Evolutionary conservation across 2,113 vertebrate genomes (phyloP).

Genomic region (Echinops telfairi): DNA sequence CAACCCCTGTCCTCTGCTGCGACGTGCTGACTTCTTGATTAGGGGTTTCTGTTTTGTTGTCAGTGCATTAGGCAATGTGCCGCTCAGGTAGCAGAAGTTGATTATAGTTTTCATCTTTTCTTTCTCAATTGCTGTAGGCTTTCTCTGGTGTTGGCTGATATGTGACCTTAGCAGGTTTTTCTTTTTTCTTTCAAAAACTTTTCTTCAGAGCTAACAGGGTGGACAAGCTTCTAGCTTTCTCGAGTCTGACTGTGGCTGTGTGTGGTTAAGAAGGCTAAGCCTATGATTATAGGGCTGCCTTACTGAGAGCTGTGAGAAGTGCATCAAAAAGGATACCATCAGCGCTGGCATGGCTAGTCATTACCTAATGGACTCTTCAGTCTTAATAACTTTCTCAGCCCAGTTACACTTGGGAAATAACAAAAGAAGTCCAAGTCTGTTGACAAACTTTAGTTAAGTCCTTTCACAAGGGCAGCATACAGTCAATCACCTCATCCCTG

Average conservation of each 20-base stretch:
- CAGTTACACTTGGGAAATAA: constrained; percentile 10
- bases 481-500: neutral
- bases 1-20: constrained; percentile 46
- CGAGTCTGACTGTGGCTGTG: neutral
- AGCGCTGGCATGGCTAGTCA: constrained; percentile 36
- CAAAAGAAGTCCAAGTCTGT: constrained; percentile 4
- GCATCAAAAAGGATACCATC: constrained; percentile 33
- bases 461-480: neutral
- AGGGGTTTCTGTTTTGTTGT: constrained; percentile 75
- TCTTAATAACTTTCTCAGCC: constrained; percentile 51
- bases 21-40: constrained; percentile 69
- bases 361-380: constrained; percentile 71
- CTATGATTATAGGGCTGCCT: constrained; percentile 64
- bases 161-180: constrained; percentile 65
- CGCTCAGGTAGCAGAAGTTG: constrained; percentile 76
- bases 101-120: constrained; percentile 77
- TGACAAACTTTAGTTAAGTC: constrained; percentile 5
- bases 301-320: constrained; percentile 39
- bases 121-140: constrained; percentile 71
- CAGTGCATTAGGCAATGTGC: constrained; percentile 66
- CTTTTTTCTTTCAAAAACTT: constrained; percentile 66
- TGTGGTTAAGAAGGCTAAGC: constrained; percentile 56
- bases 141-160: constrained; percentile 41
- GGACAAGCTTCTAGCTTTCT: neutral
- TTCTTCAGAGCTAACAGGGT: constrained; percentile 15